Evolutionary conservation across 2,888 invertebrate genomes (phyloP), one percentile per base, ranked within the genome.

Genomic region (Acanthosoma haemorrhoidale): DNA sequence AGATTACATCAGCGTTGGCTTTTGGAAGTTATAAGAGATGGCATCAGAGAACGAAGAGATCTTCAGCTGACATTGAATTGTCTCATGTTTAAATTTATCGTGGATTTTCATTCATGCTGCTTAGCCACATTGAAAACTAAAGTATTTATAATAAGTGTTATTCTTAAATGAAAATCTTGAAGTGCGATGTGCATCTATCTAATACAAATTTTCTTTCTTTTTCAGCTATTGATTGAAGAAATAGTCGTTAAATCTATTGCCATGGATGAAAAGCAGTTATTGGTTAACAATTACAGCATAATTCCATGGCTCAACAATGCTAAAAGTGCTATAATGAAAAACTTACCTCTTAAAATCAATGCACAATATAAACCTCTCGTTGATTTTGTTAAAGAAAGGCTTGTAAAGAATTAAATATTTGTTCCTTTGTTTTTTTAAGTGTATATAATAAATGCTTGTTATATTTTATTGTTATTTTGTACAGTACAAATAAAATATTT

Each of bases 81-180:
- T 0, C 87, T 88, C 81, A 85, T 88, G 9, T 86, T 91, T 74
- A 93, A 92, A 79, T 86, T 91, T 77, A 81, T 94, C 2, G 84
- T 91, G 78, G 87, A 88, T 75, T 88, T 87, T 77, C 89, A 73
- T 61, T 82, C 83, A 0, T 87, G 87, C 25, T 81, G 82, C 16
- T 78, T 90, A 58, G 83, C 87, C n/a, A 88, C 88, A 74, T 79
- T 81, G 60, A 84, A 84, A 72, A 83, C 83, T 1, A 88, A 87
- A 79, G 83, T 87, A 68, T 59, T 25, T 57, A 4, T 16, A 15
- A 21, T 2, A 15, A 13, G 11, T 66, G 21, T 21, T 38, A 29
- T 18, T 39, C 15, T 38, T 32, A 31, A 34, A 5, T 60, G 4
- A 31, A 25, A 31, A 18, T 11, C 5, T 31, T 60, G 34, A 21